Evolutionary conservation across 2,797 vertebrate species (phyloP), one percentile per base, ranked within the genome.

Genomic region (Siniperca undulata): DNA sequence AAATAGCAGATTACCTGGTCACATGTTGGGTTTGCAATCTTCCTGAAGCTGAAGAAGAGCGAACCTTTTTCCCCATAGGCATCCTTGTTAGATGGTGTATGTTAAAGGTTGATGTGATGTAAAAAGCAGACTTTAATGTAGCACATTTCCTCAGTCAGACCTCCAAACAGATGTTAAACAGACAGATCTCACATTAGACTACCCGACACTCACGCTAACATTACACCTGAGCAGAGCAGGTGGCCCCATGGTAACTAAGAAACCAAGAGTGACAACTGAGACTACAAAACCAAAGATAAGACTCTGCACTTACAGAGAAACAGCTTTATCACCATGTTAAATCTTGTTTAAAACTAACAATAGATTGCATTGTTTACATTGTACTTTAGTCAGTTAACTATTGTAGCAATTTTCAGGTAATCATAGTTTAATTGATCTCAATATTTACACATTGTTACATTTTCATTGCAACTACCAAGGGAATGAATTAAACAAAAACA

Each of bases 41-140:
- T 77, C 95, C 96, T 70, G 90, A 87, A 69, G 96, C 95, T 70
- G 97, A 96, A 76, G 88, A 91, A 50, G 95, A 89, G 75, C 94
- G 93, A 40, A 34, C 53, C 67, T 89, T 96, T 82, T 77, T 92
- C 80, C 89, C 92, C 75, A 86, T 14, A 13, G 81, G 92, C 95
- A 95, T 94, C 66, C 14, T 84, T 64, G 60, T 52, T 24, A 16
- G 65, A 50, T 36, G 13, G 11, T 67, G 70, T 55, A 38, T 55
- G 30, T 84, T 27, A 59, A 70, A 48, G 6, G 11, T 13, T 38
- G 16, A 77, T 75, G 70, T 62, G 69, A 68, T 46, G 40, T 64
- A 56, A 83, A 82, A 74, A 80, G 34, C 53, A 42, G 24, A 73
- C 52, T 48, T 69, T 46, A 70, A 24, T 40, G 55, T 59, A 42